Evolutionary conservation across 2,113 vertebrate genomes (phyloP), one percentile per base, ranked within the genome.

Genomic region (Anseranas semipalmata): DNA sequence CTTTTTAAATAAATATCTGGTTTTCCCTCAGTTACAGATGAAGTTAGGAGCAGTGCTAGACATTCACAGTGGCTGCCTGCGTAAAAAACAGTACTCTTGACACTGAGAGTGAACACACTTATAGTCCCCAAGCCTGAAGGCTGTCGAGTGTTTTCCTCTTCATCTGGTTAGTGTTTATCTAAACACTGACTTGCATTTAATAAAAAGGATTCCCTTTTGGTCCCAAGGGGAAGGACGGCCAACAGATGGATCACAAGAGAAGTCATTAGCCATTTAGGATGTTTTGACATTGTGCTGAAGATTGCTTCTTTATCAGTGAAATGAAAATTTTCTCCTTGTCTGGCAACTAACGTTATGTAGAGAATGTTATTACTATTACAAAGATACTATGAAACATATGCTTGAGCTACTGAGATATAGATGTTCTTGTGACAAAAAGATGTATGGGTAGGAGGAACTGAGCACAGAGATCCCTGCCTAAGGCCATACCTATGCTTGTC

Each of bases 251-350:
- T 87, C 33, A 55, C 65, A 87, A 81, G 75, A 85, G 89, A 93
- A 88, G 52, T 78, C 77, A 71, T 85, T 87, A 93, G 28, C 60
- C 30, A 85, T 80, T 93, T 82, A 91, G 18, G 67, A 65, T 77
- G 25, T 90, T 94, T 75, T 87, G 72, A 89, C 60, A 83, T 73
- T 25, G 89, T 85, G 46, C 56, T 95, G 48, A 91, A 87, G 72
- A 92, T 58, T 93, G 33, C 41, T 95, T 97, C 72, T 86, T 92
- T 94, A 82, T 74, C 45, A 85, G 33, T 52, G 37, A 85, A 95
- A 91, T 19, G 5, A 80, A 94, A 89, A 45, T 70, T 39, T 62
- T 58, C 20, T 80, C 17, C 33, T 89, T 83, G 22, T 66, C 67
- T 95, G 83, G 14, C 27, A 79, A 67, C 18, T 53, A 91, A 55